Base-by-base conservation (phyloP, 2,113 vertebrate species). In the Cettia cetti region DNA sequence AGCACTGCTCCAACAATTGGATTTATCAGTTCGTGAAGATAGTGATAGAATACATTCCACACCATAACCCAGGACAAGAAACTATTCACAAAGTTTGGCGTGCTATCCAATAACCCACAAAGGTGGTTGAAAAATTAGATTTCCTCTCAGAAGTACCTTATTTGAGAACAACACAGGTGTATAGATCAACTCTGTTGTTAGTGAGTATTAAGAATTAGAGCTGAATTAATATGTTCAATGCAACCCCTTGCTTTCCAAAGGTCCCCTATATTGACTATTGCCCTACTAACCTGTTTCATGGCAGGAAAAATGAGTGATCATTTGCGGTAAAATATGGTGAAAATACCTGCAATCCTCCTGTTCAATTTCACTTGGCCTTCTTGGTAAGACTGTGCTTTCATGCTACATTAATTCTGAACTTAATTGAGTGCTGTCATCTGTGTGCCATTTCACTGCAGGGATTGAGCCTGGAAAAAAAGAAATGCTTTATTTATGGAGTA, bases 371-470 rank as follows among this genome's bases (percentile, higher is more conserved):
- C 68, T 82, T 12, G 13, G 81, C 82, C 57, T 91, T 89, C 93
- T 95, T 1, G 0, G 37, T 80, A 47, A 69, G 72, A 19, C 82
- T 82, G 60, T 90, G 44, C 77, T 94, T 97, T 97, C 95, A 96
- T 87, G 95, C 90, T 90, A 89, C 96, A 86, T 97, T 96, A 97
- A 96, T 96, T 94, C 82, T 86, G 59, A 86, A 93, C 44, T 85
- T 96, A 96, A 97, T 96, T 96, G 94, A 96, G 95, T 91, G 86
- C 82, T 96, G 95, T 96, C 94, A 82, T 89, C 61, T 94, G 49
- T 81, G 86, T 89, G 94, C 82, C 53, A 64, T 96, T 94, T 83
- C 82, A 82, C 82, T 89, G 92, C 65, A 84, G 79, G 63, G 39
- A 81, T 8, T 77, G 50, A 81, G 68, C 61, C 68, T 92, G 82